Evolutionary conservation across 2,888 invertebrate species (phyloP), one percentile per base, ranked within the genome.

Genomic region (Meteorus cinctellus): DNA sequence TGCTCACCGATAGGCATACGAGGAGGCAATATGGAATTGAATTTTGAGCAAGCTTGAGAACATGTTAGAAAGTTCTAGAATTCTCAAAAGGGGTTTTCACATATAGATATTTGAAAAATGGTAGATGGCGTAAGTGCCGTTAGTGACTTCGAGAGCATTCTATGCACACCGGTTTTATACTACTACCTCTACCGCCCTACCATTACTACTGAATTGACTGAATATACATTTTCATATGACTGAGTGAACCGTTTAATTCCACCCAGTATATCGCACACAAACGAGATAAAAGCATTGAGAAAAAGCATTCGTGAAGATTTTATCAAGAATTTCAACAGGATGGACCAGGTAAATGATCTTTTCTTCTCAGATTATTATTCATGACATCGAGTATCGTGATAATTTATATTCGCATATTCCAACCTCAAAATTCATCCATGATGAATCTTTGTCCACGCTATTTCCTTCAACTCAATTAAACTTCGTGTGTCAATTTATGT

Each of bases 311-410:
- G 29, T 27, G 4, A 10, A 19, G 19, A 36, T 70, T 70, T 70
- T 34, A 16, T 34, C 59, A 19, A 19, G 24, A 14, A 59, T 27
- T 70, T 14, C 27, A 16, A 34, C 16, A n/a, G 24, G n/a, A 75
- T 75, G 74, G 70, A 75, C 29, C 68, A 75, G 74, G 74, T 75
- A 63, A 75, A 19, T 62, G 60, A 60, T 19, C n/a, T 45, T 6
- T 4, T n/a, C 2, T 2, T 6, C n/a, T 24, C 8, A 8, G 2
- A 10, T 55, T 55, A 8, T 41, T 55, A 55, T 19, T 55, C n/a
- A 55, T 48, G 14, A 8, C n/a, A 19, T 55, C 0, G 8, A 19
- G 19, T 41, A 41, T 12, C 2, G 0, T 0, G 6, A 8, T 8
- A 19, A 19, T 55, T 6, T 4, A 19, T 8, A 51, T 24, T 19